Base-by-base conservation (phyloP, 2,113 vertebrate species). In the Pangasianodon hypophthalmus region DNA sequence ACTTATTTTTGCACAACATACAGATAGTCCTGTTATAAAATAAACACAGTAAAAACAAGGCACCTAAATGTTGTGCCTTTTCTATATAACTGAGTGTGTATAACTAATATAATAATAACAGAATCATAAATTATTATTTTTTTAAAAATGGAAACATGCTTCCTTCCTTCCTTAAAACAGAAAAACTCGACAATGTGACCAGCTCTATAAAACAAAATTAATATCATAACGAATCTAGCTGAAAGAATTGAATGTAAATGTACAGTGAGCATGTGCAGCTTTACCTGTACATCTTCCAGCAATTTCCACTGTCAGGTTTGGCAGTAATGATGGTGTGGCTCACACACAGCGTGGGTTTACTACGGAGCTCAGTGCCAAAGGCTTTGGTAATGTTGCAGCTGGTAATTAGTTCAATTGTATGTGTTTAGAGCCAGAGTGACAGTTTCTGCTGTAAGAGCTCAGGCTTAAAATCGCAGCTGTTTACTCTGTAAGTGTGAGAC, bases 261-360 rank as follows among this genome's bases (percentile, higher is more conserved):
- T 11, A n/a, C 2, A 75, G n/a, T 71, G 32, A 16, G 14, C n/a
- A 37, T 6, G 46, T 50, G 79, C 79, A 32, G 79, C 18, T 54
- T 32, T 54, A 19, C 16, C 79, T 54, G 79, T 32, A 18, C 26
- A 21, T 52, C 48, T 10, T 8, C 0, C 46, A 29, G 77, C 11
- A 24, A 1, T n/a, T 18, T 10, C 5, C 19, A 8, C 37, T 46
- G 73, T 46, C n/a, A 37, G 56, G 54, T 46, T 19, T 29, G 56
- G 24, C 54, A 29, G 24, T 62, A 46, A 85, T 46, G 58, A 64
- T 81, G 14, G 14, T 6, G 77, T 52, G 77, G 10, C 26, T 80
- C 77, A 82, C 50, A 82, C 80, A 24, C 84, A 32, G 81, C 26
- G 81, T 88, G 64, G 64, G 64, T 84, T 71, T 60, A 84, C 64